Evolutionary conservation across 2,888 invertebrate species (phyloP), one percentile per base, ranked within the genome.

Genomic region (Apamea epomidion): DNA sequence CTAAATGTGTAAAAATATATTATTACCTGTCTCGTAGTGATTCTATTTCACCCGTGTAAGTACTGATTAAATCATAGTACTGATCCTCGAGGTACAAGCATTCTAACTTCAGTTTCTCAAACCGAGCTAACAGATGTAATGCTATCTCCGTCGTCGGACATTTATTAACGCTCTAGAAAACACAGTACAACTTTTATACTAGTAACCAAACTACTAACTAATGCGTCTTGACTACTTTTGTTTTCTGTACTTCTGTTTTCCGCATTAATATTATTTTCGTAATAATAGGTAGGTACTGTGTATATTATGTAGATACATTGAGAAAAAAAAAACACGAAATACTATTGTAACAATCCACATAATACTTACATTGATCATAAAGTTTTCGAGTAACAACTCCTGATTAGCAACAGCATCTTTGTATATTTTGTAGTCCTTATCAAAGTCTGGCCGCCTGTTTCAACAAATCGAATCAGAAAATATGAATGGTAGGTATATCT

Each of bases 81-180:
- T 98, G 98, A 86, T 98, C 98, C 91, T 98, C 98, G 72, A 99
- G 96, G 91, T 98, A 98, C 73, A 99, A 94, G 89, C 98, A 98
- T 51, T 98, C 97, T 32, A 99, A 96, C 88, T 98, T 97, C 45
- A 99, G 93, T 90, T 98, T 98, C 90, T 98, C 98, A 93, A 99
- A 99, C 89, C 98, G 93, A 69, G 93, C 93, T 1, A 97, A 90
- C 75, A 97, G 93, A 76, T 97, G 92, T 68, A 97, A 90, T 8
- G 97, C 96, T 68, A 97, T 97, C 88, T 97, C 97, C 0, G 97
- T 96, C 10, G 96, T 97, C 0, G 97, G 97, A 79, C 97, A 97
- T 90, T 95, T 95, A 80, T 96, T 96, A 1, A 97, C 96, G 88
- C 96, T 96, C 97, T 97, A 54, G 88, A 60, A 93, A 83, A 82